A percentile compares a stretch with the other conserved stretches of the same genome.
Conservation (phyloP, 2,113 vertebrate species). For the Hyperoodon ampullatus region DNA sequence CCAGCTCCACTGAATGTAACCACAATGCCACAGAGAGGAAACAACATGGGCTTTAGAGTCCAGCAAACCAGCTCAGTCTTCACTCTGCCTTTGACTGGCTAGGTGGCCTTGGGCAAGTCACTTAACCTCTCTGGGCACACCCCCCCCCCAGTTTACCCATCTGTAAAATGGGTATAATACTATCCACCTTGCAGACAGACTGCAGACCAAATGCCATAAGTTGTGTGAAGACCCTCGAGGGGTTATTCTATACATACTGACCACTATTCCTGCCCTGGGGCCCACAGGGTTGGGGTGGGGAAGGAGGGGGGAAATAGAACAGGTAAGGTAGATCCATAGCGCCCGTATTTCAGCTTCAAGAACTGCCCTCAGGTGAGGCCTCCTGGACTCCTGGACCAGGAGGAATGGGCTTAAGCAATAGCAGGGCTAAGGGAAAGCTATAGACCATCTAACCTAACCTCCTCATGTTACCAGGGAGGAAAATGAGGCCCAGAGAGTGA, state of each 20-base stretch:
- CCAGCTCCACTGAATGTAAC: not conserved
- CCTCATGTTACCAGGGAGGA: not conserved
- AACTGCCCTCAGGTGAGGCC: not conserved
- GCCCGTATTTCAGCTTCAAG: not conserved
- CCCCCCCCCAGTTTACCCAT: not conserved
- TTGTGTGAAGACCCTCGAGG: accelerated
- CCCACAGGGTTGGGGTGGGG: not conserved
- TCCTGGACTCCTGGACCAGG: not conserved
- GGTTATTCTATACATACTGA: not conserved
- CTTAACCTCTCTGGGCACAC: not conserved
- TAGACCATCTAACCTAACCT: not conserved
- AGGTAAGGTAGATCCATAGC: not conserved
- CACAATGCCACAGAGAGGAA: not conserved
- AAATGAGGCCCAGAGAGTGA: not conserved
- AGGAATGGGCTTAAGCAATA: not conserved
- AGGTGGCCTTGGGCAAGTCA: not conserved
- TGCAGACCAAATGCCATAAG: not conserved
- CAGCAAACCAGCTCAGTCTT: not conserved
- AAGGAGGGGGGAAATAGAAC: not conserved
- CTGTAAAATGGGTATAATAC: not conserved
- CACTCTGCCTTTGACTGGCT: not conserved
- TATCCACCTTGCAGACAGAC: not conserved
- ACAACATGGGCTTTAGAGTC: not conserved
- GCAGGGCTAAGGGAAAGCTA: not conserved
- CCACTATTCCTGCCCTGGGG: not conserved